These are phyloP conservation scores for Perodicticus potto DNA, from an alignment of 2,797 vertebrate species.

Conservation along the genomic window DNA sequence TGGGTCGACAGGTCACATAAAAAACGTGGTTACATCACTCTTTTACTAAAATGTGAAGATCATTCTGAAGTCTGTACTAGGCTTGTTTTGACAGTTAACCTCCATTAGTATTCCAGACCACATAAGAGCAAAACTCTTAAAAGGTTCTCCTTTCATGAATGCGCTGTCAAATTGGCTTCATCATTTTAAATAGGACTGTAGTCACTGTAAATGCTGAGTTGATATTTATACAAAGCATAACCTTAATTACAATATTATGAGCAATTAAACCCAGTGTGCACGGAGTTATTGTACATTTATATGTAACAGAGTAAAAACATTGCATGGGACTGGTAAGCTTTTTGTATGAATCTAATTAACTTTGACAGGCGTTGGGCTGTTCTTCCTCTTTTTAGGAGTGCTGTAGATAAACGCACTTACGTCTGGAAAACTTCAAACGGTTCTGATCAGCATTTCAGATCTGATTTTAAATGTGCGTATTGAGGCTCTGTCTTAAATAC, in stretches of 20 bases:
- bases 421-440: constrained; percentile 87
- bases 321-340: constrained; percentile 72
- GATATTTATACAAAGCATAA: constrained; percentile 69
- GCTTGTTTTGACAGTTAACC: constrained; percentile 85
- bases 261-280: constrained; percentile 71
- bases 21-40: constrained; percentile 66
- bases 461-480: constrained; percentile 71
- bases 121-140: constrained; percentile 63
- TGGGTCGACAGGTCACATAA: constrained; percentile 72
- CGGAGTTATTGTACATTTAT: constrained; percentile 66
- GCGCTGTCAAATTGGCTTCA: constrained; percentile 27
- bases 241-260: constrained; percentile 67
- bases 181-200: constrained; percentile 74
- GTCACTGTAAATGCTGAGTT: constrained; percentile 76
- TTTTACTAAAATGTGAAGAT: constrained; percentile 70
- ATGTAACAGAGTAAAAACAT: constrained; percentile 68
- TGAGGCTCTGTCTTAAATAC: constrained; percentile 60
- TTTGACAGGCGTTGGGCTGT: constrained; percentile 84
- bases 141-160: constrained; percentile 68
- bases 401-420: constrained; percentile 84
- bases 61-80: constrained; percentile 58
- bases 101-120: constrained; percentile 77
- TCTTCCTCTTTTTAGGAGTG: constrained; percentile 79
- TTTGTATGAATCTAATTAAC: constrained; percentile 87
- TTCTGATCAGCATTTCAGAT: constrained; percentile 84